Percentiles rank a stretch among this genome's conserved stretches.
Evolutionary conservation across 2,797 vertebrate species (phyloP).

Genomic region (Setipinna tenuifilis): DNA sequence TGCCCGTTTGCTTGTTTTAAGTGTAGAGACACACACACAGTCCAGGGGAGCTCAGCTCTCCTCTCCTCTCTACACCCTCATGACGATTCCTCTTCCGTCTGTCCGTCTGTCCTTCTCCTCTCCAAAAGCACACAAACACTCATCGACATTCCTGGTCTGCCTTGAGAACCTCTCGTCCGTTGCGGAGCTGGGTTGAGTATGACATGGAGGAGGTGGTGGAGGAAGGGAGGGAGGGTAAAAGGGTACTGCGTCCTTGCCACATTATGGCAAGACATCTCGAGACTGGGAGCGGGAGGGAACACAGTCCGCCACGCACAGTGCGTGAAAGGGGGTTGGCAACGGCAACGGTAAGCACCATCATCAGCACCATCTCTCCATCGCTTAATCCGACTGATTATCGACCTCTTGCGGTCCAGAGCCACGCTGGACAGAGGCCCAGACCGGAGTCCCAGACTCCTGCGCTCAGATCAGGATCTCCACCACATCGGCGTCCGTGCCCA

Average conservation of each 20-base stretch:
- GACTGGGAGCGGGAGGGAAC: not conserved
- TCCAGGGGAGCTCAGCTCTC: constrained; percentile 70
- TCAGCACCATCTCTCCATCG: not conserved
- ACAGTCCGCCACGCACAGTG: not conserved
- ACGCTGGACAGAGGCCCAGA: constrained; percentile 13
- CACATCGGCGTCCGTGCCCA: constrained; percentile 62
- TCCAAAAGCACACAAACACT: constrained; percentile 15
- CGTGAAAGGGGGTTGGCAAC: not conserved
- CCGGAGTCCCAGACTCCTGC: not conserved
- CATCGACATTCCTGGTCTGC: constrained; percentile 6
- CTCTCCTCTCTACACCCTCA: constrained; percentile 56
- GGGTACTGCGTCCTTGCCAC: not conserved
- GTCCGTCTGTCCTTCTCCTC: constrained; percentile 23
- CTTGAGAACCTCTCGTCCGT: not conserved
- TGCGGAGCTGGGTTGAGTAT: not conserved
- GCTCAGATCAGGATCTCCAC: constrained; percentile 80
- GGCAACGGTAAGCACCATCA: not conserved
- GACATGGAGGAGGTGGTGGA: not conserved
- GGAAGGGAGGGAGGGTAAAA: not conserved
- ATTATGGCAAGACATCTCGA: not conserved
- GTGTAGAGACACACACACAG: constrained; percentile 45
- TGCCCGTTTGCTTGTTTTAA: constrained; percentile 17
- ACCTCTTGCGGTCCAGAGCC: not conserved
- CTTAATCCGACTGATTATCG: constrained; percentile 8
- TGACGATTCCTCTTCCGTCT: constrained; percentile 37